Base-by-base conservation (phyloP, 2,797 vertebrate genomes). In the Xerus rutilus region DNA sequence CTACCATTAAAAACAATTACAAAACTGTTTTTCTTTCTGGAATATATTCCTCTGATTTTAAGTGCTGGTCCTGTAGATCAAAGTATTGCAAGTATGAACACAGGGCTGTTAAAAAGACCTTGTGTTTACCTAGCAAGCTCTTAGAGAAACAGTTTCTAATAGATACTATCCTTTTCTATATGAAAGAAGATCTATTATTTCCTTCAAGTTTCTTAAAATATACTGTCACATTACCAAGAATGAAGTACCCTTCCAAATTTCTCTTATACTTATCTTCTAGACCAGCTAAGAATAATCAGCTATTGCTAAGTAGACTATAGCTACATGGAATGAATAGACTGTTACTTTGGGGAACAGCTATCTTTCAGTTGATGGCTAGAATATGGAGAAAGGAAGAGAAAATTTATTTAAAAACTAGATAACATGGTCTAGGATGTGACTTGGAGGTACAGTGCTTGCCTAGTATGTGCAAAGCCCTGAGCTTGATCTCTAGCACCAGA, bases 21-120 rank as follows among this genome's bases (percentile, higher is more conserved):
- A 82, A 86, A 94, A 89, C 21, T 47, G 86, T 59, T 74, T 8
- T 28, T 78, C 72, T 94, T 94, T 70, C 79, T 85, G n/a, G 59
- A 93, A 89, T 10, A 21, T 18, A 54, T 4, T 28, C 77, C 82
- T 52, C 65, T 82, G 62, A 30, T 83, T 87, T 93, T 49, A 95
- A 92, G 62, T 79, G 52, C 47, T 86, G 7, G 30, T 8, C 35
- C 45, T 54, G 1, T 59, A 86, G 17, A 86, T 83, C 6, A 77
- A 20, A 77, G 10, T n/a, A 81, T 84, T 83, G 70, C 25, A 72
- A 30, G 77, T 86, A 57, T 30, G 52, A 82, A 72, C n/a, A 86
- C 1, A 76, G 5, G 13, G 9, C 47, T 59, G n/a, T 69, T 81
- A 21, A 86, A 83, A 90, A 76, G 21, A 89, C 15, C 69, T 76